Evolutionary conservation across 2,888 invertebrate species (phyloP).

Genomic region (Polyommatus icarus): DNA sequence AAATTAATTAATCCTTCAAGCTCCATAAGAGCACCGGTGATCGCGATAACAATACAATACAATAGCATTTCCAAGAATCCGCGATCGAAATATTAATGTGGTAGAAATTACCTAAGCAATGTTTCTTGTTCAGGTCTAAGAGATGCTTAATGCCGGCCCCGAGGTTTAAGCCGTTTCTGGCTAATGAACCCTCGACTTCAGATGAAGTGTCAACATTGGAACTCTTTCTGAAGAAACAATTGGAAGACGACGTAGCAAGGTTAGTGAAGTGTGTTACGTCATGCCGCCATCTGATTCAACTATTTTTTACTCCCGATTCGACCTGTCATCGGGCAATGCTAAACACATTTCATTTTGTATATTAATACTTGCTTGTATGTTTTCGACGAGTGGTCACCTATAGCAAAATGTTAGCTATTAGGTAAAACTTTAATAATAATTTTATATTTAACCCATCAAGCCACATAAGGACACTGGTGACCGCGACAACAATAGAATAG

Average conservation of each 20-base stretch:
- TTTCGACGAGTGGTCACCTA: no score
- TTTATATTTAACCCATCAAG: not conserved
- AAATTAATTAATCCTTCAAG: not conserved
- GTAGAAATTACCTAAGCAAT: not conserved
- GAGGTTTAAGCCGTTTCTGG: constrained; percentile 62
- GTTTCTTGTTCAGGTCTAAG: constrained; percentile 49
- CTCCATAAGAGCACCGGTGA: no score
- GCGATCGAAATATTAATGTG: not conserved
- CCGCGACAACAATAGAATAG: no score
- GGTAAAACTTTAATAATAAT: not conserved
- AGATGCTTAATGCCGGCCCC: constrained; percentile 74
- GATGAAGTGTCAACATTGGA: constrained; percentile 64
- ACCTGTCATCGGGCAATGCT: not conserved
- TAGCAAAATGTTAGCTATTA: not conserved
- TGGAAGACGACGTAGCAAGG: constrained; percentile 73
- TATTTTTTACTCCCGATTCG: not conserved
- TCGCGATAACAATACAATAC: no score
- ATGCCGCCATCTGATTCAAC: not conserved
- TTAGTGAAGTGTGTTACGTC: constrained; percentile 41
- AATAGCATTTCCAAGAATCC: no score
- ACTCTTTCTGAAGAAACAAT: constrained; percentile 61
- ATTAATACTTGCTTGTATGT: not conserved
- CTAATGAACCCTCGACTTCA: constrained; percentile 56
- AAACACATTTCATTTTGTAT: not conserved
- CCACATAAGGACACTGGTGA: no score